phyloP scores from a whole-genome alignment of 2,797 vertebrate species.

The Smutsia gigantea region DNA sequence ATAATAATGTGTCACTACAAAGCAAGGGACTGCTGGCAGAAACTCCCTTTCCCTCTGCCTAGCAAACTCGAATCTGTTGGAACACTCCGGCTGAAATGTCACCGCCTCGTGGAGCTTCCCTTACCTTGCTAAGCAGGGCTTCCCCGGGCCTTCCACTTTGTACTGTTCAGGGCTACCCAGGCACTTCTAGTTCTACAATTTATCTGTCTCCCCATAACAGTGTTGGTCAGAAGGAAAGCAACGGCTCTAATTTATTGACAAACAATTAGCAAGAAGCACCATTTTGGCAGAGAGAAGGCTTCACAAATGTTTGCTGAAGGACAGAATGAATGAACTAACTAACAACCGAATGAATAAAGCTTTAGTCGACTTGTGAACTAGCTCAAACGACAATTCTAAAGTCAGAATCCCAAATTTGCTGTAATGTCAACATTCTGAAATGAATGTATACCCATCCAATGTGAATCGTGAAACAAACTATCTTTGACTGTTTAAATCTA shows the following conservation, averaged over 20 bases:
- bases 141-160: neutral
- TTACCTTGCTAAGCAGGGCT: neutral
- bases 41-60: neutral
- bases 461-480: neutral
- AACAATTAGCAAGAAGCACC: neutral
- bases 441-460: neutral
- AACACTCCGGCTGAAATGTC: neutral
- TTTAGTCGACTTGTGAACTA: neutral
- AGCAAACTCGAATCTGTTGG: neutral
- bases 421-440: constrained; percentile 23
- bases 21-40: neutral
- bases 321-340: neutral
- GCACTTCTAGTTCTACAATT: neutral
- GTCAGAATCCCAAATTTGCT: neutral
- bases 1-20: neutral
- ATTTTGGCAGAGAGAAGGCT: neutral
- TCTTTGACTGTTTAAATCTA: constrained; percentile 28
- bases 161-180: neutral
- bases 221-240: neutral
- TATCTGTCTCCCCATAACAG: neutral
- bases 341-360: neutral
- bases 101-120: neutral
- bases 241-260: neutral
- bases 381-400: neutral
- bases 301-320: neutral